Evolutionary conservation across 2,797 vertebrate genomes (phyloP), one percentile per base, ranked within the genome.

Genomic region (Sparus aurata): DNA sequence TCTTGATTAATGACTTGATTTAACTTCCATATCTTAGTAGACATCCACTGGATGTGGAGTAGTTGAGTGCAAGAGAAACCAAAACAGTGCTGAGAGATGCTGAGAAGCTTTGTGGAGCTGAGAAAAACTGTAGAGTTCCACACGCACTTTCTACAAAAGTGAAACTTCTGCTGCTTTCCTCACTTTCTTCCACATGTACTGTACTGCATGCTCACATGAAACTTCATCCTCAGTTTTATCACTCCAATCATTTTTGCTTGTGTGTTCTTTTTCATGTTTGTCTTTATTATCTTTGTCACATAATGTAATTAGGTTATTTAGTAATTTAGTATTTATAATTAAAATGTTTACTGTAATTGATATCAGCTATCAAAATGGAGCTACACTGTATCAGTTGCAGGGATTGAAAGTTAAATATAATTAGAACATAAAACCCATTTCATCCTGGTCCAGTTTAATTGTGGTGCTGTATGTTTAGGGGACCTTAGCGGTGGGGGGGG

Each of bases 391-490:
- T 23, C 4, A 47, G 23, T 50, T 38, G 30, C 18, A 38, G 41
- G 46, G 22, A 45, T 0, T 47, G 22, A 73, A 50, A 50, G 18
- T 61, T 20, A 47, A 18, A 20, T 15, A 41, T 23, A 25, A 50
- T 55, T 23, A n/a, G 25, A 9, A 47, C 27, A 17, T 43, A 45
- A 23, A 46, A 3, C 16, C 8, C 18, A 50, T 66, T 66, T 65
- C 2, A 49, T 69, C 8, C 20, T 59, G 30, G 12, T 62, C 16
- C 60, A 57, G 41, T 64, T 65, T 58, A 22, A 55, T 75, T 77
- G 55, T 52, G 18, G 2, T 59, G 3, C 53, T 57, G 52, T 9
- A 15, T 64, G 59, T 69, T 10, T 10, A 15, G 63, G 62, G 4
- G 45, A 53, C 22, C 11, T 7, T 34, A 7, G 30, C 30, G 6